These are phyloP conservation scores for Syrmaticus mikado DNA, from an alignment of 2,113 vertebrate species.

Conservation along the genomic window DNA sequence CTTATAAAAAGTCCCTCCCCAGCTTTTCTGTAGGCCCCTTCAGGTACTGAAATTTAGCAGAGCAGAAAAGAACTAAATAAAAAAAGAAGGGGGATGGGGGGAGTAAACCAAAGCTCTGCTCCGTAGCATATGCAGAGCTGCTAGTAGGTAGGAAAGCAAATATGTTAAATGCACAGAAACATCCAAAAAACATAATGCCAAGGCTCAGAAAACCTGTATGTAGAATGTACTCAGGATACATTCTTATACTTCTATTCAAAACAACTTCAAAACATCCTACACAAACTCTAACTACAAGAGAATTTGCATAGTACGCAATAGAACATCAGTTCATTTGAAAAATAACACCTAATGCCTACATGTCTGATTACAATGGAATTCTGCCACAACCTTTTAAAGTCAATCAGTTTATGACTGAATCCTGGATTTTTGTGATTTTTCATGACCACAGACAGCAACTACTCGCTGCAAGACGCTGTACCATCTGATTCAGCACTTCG, in stretches of 20 bases:
- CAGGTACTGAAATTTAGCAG: not conserved
- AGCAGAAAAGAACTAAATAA: not conserved
- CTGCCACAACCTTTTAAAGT: not conserved
- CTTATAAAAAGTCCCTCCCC: no score
- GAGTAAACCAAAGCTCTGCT: not conserved
- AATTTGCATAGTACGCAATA: accelerated
- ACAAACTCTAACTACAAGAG: not conserved
- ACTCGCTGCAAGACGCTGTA: not conserved
- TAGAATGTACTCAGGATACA: not conserved
- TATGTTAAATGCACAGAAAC: not conserved
- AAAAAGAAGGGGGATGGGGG: accelerated
- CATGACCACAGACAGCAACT: not conserved
- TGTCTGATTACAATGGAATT: not conserved
- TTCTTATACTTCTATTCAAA: not conserved
- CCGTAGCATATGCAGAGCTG: not conserved
- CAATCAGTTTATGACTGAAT: not conserved
- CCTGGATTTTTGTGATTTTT: not conserved
- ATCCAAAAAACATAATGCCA: not conserved
- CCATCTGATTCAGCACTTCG: not conserved
- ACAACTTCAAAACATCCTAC: not conserved
- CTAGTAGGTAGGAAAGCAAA: not conserved
- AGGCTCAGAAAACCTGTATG: not conserved
- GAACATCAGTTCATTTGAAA: accelerated
- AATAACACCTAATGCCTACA: not conserved
- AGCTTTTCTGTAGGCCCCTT: no score